Conservation (phyloP, 2,797 vertebrate genomes). For the Acridotheres tristis region DNA sequence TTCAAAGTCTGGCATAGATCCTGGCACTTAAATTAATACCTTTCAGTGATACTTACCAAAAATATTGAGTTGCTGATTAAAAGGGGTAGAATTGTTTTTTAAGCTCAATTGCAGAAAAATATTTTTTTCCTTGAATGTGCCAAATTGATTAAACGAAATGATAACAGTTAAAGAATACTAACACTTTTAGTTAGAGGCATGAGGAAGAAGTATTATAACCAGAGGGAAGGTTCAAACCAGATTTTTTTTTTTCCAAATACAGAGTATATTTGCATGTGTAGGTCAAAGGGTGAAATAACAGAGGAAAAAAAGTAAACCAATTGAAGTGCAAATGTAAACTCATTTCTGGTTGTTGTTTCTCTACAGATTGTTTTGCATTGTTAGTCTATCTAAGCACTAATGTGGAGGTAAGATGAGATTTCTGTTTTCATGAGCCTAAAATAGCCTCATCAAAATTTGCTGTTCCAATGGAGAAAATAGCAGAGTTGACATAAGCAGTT, state of each 20-base stretch:
- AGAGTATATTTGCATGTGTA: neutral
- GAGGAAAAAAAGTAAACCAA: neutral
- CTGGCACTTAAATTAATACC: neutral
- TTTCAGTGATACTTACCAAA: neutral
- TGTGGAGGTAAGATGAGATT: neutral
- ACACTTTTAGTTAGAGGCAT: neutral
- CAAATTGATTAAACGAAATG: neutral
- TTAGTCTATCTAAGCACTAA: neutral
- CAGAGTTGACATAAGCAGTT: neutral
- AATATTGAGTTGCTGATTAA: neutral
- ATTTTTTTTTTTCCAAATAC: neutral
- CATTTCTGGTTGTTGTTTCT: neutral
- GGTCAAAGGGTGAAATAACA: neutral
- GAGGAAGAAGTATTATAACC: neutral
- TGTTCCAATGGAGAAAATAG: neutral
- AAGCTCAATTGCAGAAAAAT: neutral
- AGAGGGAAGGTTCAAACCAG: neutral
- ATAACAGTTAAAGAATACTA: neutral
- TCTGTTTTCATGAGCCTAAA: neutral
- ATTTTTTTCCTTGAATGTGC: neutral
- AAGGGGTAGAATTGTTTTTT: neutral
- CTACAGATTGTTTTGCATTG: neutral
- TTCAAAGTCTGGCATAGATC: neutral
- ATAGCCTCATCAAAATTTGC: neutral
- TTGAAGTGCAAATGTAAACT: neutral